A percentile compares a stretch with the other conserved stretches of the same genome.
phyloP scores from a whole-genome alignment of 1,140 invertebrate genomes.

The Conus betulinus region DNA sequence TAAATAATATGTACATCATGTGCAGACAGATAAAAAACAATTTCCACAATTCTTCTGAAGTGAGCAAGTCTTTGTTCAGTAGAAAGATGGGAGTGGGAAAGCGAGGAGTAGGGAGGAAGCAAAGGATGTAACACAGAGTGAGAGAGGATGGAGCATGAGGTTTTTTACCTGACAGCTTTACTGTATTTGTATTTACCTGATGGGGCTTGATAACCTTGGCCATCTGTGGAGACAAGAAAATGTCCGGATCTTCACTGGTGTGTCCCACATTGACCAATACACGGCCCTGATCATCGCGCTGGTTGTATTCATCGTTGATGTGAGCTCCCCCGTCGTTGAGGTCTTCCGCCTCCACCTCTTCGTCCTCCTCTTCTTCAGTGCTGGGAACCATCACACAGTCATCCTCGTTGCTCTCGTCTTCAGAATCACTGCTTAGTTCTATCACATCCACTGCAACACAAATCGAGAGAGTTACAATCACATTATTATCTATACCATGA shows the following conservation, averaged over 20 bases:
- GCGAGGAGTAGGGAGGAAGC: too few relatives aligned
- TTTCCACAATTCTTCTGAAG: too few relatives aligned
- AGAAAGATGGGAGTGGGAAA: too few relatives aligned
- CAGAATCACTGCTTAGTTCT: constrained; percentile 73
- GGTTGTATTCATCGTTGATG: constrained; percentile 86
- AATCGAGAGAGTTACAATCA: neutral
- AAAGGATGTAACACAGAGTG: too few relatives aligned
- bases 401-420: constrained; percentile 72
- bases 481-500: too few relatives aligned
- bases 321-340: constrained; percentile 75
- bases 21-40: too few relatives aligned
- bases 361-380: constrained; percentile 65
- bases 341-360: constrained; percentile 81
- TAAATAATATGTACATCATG: too few relatives aligned
- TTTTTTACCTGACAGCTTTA: too few relatives aligned
- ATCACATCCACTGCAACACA: constrained; percentile 54
- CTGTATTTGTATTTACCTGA: constrained; percentile 78
- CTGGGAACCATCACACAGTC: constrained; percentile 65
- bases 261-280: constrained; percentile 98
- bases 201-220: constrained; percentile 96
- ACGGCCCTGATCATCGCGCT: constrained; percentile 92
- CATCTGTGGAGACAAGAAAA: constrained; percentile 95
- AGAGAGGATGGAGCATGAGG: too few relatives aligned
- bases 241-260: constrained; percentile 92
- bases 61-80: too few relatives aligned